A percentile compares a stretch with the other conserved stretches of the same genome.
phyloP scores from a whole-genome alignment of 2,888 invertebrate species.

The Scaptomyza polygonia region DNA sequence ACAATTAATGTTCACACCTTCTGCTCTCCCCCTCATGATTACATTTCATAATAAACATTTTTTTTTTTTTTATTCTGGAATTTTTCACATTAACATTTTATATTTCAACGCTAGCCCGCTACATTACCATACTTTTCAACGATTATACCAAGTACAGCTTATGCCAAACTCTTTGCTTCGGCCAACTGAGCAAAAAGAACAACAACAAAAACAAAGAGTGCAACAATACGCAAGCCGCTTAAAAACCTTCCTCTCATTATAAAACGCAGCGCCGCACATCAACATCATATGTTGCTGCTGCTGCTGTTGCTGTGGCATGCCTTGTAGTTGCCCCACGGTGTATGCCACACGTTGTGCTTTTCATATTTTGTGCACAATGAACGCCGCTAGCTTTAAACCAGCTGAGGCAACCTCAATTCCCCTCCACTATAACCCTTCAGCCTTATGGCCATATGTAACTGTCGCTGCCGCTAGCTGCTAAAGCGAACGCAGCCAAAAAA shows the following conservation, averaged over 20 bases:
- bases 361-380: conserved; percentile 70
- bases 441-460: conserved; percentile 6
- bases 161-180: conserved; percentile 26
- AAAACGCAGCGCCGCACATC: conserved; percentile 62
- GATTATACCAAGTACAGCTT: conserved; percentile 42
- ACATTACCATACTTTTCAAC: conserved; percentile 45
- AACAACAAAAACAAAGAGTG: conserved; percentile 13
- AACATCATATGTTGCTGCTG: conserved; percentile 54
- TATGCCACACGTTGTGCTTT: conserved; percentile 68
- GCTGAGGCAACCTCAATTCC: conserved; percentile 12
- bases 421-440: neutral
- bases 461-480: conserved; percentile 14
- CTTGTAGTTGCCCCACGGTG: conserved; percentile 32
- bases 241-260: conserved; percentile 72
- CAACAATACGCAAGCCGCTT: conserved; percentile 49
- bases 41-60: conserved; percentile 18
- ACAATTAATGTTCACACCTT: neutral
- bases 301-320: conserved; percentile 37
- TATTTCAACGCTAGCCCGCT: conserved; percentile 23
- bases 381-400: conserved; percentile 62
- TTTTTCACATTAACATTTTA: conserved; percentile 3
- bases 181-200: conserved; percentile 26
- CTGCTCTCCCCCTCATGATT: neutral
- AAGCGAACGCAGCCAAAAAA: conserved; percentile 5
- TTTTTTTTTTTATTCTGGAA: neutral